These are phyloP conservation scores for Bungarus multicinctus DNA, from an alignment of 2,113 vertebrate species.

Conservation along the genomic window DNA sequence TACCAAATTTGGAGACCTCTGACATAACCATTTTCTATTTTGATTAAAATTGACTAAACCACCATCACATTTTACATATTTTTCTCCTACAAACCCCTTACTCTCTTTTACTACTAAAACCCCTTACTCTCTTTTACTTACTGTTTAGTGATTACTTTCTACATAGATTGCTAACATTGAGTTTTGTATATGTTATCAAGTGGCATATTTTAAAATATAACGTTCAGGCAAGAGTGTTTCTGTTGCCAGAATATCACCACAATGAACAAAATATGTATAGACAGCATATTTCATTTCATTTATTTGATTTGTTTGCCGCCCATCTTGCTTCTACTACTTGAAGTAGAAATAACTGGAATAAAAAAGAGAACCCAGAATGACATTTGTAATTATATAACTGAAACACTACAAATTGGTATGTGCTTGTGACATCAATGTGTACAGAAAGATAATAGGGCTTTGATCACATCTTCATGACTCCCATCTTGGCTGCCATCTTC, in stretches of 20 bases:
- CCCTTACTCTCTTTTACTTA: neutral
- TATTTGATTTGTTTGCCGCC: neutral
- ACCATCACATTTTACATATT: neutral
- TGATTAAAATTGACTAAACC: neutral
- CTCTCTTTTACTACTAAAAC: neutral
- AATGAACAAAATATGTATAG: neutral
- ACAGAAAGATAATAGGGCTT: neutral
- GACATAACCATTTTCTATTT: neutral
- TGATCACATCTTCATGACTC: neutral
- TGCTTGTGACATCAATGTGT: neutral
- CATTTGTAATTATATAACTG: neutral
- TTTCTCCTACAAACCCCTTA: neutral
- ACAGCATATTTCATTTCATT: neutral
- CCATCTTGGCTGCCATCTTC: neutral
- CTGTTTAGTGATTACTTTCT: neutral
- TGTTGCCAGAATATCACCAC: neutral
- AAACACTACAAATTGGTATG: neutral
- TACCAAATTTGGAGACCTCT: no score
- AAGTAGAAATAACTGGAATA: neutral
- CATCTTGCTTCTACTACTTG: neutral
- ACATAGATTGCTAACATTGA: neutral
- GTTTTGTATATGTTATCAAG: neutral
- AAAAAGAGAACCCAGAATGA: neutral
- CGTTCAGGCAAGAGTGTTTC: neutral
- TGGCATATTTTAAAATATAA: neutral